Conservation (phyloP, 2,113 vertebrate genomes). For the Hippocampus abdominalis region DNA sequence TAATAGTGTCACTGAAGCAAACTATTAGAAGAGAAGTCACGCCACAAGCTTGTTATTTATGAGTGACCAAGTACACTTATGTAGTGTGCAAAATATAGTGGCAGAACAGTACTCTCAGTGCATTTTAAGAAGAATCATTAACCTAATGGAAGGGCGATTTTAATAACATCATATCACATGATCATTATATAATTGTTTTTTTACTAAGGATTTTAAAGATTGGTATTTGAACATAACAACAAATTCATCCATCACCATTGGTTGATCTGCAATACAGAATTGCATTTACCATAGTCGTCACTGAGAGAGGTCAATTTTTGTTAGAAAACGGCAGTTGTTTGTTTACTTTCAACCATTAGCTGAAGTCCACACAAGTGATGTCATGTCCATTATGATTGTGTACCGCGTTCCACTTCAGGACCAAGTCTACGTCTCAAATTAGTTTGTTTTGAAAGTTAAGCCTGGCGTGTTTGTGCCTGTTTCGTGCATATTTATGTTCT, state of each 20-base stretch:
- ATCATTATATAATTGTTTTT: conserved; percentile 3
- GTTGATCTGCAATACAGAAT: conserved; percentile 25
- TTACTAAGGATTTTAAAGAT: conserved; percentile 9
- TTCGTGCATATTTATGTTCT: too few relatives aligned
- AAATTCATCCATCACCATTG: background rate
- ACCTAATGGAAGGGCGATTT: background rate
- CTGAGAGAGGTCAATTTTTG: too few relatives aligned
- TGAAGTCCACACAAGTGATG: too few relatives aligned
- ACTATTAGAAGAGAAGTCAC: background rate
- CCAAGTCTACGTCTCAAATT: too few relatives aligned
- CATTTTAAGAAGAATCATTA: background rate
- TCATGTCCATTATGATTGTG: too few relatives aligned
- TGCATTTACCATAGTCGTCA: background rate
- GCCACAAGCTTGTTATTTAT: conserved; percentile 5
- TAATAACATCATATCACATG: conserved; percentile 3
- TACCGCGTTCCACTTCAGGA: too few relatives aligned
- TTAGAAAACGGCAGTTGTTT: too few relatives aligned
- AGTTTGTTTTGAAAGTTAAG: too few relatives aligned
- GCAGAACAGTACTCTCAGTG: background rate
- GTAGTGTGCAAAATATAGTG: background rate
- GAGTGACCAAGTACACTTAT: conserved; percentile 7
- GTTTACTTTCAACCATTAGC: too few relatives aligned
- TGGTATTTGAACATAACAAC: background rate
- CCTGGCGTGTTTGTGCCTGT: too few relatives aligned
- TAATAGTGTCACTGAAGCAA: conserved; percentile 26